phyloP scores from a whole-genome alignment of 1,140 invertebrate species.

The Archivesica marissinica region DNA sequence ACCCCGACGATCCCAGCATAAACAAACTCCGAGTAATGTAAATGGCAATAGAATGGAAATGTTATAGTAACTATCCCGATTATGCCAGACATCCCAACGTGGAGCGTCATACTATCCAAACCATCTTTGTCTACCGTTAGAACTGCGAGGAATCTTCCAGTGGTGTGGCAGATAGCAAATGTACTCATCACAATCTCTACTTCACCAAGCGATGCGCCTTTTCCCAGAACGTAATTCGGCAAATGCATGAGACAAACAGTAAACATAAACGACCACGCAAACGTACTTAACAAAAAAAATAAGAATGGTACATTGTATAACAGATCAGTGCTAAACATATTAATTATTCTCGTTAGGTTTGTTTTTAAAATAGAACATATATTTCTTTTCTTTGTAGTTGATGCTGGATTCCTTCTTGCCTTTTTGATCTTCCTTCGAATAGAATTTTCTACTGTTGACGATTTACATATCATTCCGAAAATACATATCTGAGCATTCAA shows the following conservation, averaged over 20 bases:
- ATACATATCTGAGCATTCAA: slow-evolving; percentile 40
- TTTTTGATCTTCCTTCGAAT: neutral
- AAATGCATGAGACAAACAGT: slow-evolving; percentile 27
- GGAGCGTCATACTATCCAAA: neutral
- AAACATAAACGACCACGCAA: slow-evolving; percentile 33
- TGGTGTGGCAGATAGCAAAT: slow-evolving; percentile 13
- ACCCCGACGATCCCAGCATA: slow-evolving; percentile 39
- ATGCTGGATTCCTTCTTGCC: neutral
- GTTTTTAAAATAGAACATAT: too few species aligned
- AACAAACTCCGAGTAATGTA: neutral
- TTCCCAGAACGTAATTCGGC: slow-evolving; percentile 26
- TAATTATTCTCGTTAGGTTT: too few species aligned
- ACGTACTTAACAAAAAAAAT: slow-evolving; percentile 18
- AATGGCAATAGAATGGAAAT: slow-evolving; percentile 16
- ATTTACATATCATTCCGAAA: slow-evolving; percentile 34
- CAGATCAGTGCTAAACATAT: slow-evolving; percentile 15
- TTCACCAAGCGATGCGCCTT: slow-evolving; percentile 3
- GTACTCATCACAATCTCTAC: slow-evolving; percentile 18
- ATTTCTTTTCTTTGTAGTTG: neutral
- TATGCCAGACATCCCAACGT: neutral
- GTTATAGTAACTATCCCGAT: slow-evolving; percentile 11
- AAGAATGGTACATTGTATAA: slow-evolving; percentile 11
- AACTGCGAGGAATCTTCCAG: slow-evolving; percentile 14
- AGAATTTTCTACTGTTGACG: slow-evolving; percentile 40
- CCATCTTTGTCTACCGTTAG: neutral